Evolutionary conservation across 1,140 invertebrate genomes (phyloP), one percentile per base, ranked within the genome.

Genomic region (Tetraneura akinire): DNA sequence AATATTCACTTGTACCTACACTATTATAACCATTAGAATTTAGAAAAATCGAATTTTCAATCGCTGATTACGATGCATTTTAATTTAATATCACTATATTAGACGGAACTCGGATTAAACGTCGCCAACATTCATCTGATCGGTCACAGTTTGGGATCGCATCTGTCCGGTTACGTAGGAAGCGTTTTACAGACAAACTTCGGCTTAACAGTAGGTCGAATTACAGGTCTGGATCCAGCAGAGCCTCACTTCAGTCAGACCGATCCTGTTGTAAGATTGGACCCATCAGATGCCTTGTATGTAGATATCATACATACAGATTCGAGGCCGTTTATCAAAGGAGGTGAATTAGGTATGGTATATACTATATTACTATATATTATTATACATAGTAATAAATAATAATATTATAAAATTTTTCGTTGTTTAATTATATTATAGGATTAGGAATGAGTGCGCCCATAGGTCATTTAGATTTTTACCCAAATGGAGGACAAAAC

Each of bases 241-340:
- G 94, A 94, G 80, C 96, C 96, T 0, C 92, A 96, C 84, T 98
- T 98, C 86, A 92, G 92, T 82, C 91, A 93, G 81, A 92, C 93
- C 0, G 89, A 91, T 66, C 89, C 91, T 9, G 89, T 93, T 81
- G 94, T 96, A 0, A 89, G 95, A 1, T 86, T 97, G 18, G 95
- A 97, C 85, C 90, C 91, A 16, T 89, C 90, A 14, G 96, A 97
- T 84, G 95, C 94, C 0, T 86, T 90, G 53, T 96, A 92, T 84
- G 94, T 97, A 1, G 94, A 95, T 83, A 89, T 94, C 1, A 92
- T 96, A 81, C 96, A 97, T 84, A 95, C 94, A 4, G 95, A 97
- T 85, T 92, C 92, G 11, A 91, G 89, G 85, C 91, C 91, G 2
- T 90, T 96, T 83, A 91, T 95, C 81, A 90, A 89, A 83, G 93